These are phyloP conservation scores for Aleiodes leptofemur DNA, from an alignment of 2,888 invertebrate species.

Conservation along the genomic window DNA sequence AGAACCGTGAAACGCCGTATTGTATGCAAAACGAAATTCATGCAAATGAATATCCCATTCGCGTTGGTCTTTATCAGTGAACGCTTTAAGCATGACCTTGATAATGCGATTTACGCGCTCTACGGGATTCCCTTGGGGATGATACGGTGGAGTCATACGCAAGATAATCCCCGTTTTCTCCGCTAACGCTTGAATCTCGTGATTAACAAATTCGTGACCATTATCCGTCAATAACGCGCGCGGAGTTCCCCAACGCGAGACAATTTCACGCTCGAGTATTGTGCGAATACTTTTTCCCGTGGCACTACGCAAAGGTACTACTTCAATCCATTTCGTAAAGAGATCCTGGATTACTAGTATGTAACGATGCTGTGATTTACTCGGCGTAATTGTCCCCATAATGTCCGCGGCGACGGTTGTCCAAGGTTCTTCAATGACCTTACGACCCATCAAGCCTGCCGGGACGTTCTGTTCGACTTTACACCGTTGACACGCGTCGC, in stretches of 20 bases:
- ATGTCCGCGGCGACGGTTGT: not conserved
- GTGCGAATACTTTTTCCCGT: constrained; percentile 44
- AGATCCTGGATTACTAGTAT: constrained; percentile 38
- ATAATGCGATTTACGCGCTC: too few relatives aligned
- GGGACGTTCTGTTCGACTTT: constrained; percentile 38
- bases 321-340: constrained; percentile 52
- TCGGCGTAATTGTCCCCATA: too few relatives aligned
- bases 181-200: too few relatives aligned
- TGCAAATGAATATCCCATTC: too few relatives aligned
- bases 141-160: not conserved
- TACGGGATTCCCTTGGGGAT: too few relatives aligned
- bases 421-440: constrained; percentile 41
- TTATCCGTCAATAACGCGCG: too few relatives aligned
- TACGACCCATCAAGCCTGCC: constrained; percentile 39
- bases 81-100: too few relatives aligned
- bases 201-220: not conserved
- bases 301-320: constrained; percentile 49
- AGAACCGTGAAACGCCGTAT: too few relatives aligned
- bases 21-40: too few relatives aligned
- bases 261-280: constrained; percentile 40
- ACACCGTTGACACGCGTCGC: constrained; percentile 36
- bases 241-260: constrained; percentile 5
- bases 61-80: too few relatives aligned
- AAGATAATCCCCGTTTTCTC: too few relatives aligned
- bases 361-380: not conserved